These are phyloP conservation scores for Streptopelia turtur DNA, from an alignment of 2,797 vertebrate species.

Conservation along the genomic window DNA sequence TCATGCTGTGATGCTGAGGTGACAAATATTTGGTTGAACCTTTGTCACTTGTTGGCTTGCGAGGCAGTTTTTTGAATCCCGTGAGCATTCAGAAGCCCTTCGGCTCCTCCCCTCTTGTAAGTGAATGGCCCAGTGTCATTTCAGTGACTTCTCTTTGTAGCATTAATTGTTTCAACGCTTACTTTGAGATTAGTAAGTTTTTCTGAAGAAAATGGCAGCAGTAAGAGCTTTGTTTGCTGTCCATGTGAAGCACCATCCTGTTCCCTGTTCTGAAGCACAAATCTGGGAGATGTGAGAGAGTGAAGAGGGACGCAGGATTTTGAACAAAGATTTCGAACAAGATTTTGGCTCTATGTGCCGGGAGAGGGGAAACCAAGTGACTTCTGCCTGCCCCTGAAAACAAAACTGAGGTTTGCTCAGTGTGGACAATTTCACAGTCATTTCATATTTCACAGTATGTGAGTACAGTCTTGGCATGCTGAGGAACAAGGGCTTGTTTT, in stretches of 20 bases:
- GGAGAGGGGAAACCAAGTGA: background rate
- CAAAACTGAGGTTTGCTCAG: background rate
- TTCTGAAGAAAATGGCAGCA: background rate
- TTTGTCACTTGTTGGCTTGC: background rate
- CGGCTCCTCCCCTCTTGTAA: background rate
- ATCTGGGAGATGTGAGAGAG: background rate
- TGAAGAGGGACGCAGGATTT: no score
- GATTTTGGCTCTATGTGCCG: background rate
- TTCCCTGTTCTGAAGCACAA: background rate
- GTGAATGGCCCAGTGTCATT: background rate
- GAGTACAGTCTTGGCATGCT: background rate
- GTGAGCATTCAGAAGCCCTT: background rate
- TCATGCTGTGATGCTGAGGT: rapidly evolving
- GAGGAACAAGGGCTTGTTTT: background rate
- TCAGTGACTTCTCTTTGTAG: no score
- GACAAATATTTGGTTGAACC: background rate
- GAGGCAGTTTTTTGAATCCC: background rate
- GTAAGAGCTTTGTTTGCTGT: background rate
- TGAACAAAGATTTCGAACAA: no score
- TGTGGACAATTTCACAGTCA: background rate
- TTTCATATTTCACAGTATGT: rapidly evolving
- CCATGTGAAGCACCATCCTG: no score
- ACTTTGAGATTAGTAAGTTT: background rate
- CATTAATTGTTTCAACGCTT: background rate
- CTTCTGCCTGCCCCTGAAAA: background rate